Base-by-base conservation (phyloP, 2,888 invertebrate species). In the Tetanocera ferruginea region DNA sequence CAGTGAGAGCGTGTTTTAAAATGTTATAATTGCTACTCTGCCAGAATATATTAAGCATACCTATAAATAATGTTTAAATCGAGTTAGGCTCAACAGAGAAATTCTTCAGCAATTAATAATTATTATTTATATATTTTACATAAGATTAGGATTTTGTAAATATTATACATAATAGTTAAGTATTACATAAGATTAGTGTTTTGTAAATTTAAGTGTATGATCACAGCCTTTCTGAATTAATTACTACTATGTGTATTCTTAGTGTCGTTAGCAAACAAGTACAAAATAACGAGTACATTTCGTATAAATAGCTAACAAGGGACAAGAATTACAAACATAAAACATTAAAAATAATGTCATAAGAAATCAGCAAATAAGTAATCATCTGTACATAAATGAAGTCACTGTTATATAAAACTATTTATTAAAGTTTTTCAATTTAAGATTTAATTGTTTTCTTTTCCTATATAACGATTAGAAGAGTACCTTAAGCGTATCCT, bases 191-290 rank as follows among this genome's bases (percentile, higher is more conserved):
- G 60, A 14, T 60, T 28, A 60, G 60, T 60, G 60, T 60, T 19
- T 34, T 66, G 34, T 66, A 66, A 34, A 66, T 28, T 66, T 85
- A 85, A 85, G 85, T 85, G 86, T 85, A 85, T 83, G 85, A 86
- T 85, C 85, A 85, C 85, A 85, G 85, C 86, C 85, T 84, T 86
- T 84, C 84, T 57, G 17, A 76, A 37, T 17, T 64, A 70, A 82
- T 55, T 55, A 55, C n/a, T 23, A 55, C 55, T 55, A 55, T 23
- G 23, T 19, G 55, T 55, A 6, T 79, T 81, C 80, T 62, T 80
- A 80, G 84, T 84, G 81, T 76, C 70, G 84, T 84, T 84, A 55
- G 23, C 23, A 19, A 23, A 19, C 55, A 55, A 19, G 23, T 55
- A 55, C 19, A 19, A 55, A 19, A 23, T 55, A 55, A 55, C 43